These are phyloP conservation scores for Leucophenga varia DNA, from an alignment of 1,140 invertebrate genomes.

Conservation along the genomic window DNA sequence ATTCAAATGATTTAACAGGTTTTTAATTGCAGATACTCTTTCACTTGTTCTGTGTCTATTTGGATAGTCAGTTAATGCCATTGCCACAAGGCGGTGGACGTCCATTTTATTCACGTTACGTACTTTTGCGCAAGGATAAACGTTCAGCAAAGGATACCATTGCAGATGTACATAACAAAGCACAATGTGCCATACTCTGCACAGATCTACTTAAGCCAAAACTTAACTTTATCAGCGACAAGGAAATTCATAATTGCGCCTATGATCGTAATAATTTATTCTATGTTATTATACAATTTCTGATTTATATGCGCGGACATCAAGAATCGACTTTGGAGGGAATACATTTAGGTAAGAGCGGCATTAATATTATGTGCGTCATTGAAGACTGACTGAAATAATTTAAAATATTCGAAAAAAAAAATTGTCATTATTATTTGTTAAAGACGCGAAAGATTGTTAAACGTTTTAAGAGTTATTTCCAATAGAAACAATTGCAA, in stretches of 20 bases:
- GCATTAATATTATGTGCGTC: slow-evolving; percentile 78
- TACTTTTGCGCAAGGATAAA: slow-evolving; percentile 45
- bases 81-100: slow-evolving; percentile 76
- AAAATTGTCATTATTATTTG: no score
- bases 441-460: no score
- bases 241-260: slow-evolving; percentile 50
- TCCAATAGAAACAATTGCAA: no score
- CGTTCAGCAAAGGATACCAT: slow-evolving; percentile 56
- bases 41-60: slow-evolving; percentile 77
- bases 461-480: no score
- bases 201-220: slow-evolving; percentile 46
- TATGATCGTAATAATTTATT: slow-evolving; percentile 83
- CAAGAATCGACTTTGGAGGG: slow-evolving; percentile 77
- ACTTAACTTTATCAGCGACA: slow-evolving; percentile 56
- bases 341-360: slow-evolving; percentile 75
- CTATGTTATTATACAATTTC: slow-evolving; percentile 75
- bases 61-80: slow-evolving; percentile 77
- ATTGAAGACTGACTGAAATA: slow-evolving; percentile 59
- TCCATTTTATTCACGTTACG: slow-evolving; percentile 67
- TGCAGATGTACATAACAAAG: slow-evolving; percentile 45
- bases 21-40: slow-evolving; percentile 68
- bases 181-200: slow-evolving; percentile 48
- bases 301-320: slow-evolving; percentile 73
- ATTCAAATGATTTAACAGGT: neutral
- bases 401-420: no score